phyloP scores from a whole-genome alignment of 2,113 vertebrate species.

The Mesoclemmys tuberculata region DNA sequence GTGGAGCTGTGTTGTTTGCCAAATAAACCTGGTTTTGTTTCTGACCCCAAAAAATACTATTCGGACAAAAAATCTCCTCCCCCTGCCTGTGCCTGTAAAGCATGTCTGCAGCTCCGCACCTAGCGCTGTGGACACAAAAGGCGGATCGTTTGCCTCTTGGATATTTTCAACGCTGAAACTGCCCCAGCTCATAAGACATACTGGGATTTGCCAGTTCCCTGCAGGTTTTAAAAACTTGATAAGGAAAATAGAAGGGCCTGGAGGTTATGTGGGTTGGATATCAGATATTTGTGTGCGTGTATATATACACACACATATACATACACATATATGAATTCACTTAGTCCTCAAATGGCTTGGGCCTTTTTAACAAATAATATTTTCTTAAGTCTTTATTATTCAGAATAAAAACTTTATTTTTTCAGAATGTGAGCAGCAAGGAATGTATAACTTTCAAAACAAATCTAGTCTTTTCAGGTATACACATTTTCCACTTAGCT shows the following conservation, averaged over 20 bases:
- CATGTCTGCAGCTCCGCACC: neutral
- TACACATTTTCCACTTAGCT: conserved; percentile 74
- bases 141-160: neutral
- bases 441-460: conserved; percentile 92
- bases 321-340: conserved; percentile 16
- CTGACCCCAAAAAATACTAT: neutral
- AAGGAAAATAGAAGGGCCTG: neutral
- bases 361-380: conserved; percentile 62
- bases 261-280: conserved; percentile 5
- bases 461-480: conserved; percentile 80
- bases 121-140: neutral
- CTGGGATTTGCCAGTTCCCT: neutral
- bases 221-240: neutral
- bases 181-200: neutral
- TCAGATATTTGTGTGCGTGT: neutral
- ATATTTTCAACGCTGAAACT: neutral
- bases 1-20: neutral
- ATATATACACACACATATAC: neutral
- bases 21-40: neutral
- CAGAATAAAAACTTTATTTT: conserved; percentile 88
- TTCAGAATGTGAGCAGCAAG: conserved; percentile 93
- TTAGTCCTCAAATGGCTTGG: conserved; percentile 30
- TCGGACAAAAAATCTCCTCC: neutral
- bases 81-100: neutral
- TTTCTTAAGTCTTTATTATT: conserved; percentile 78